Base-by-base conservation (phyloP, 2,888 invertebrate species). In the Dynastes maya region DNA sequence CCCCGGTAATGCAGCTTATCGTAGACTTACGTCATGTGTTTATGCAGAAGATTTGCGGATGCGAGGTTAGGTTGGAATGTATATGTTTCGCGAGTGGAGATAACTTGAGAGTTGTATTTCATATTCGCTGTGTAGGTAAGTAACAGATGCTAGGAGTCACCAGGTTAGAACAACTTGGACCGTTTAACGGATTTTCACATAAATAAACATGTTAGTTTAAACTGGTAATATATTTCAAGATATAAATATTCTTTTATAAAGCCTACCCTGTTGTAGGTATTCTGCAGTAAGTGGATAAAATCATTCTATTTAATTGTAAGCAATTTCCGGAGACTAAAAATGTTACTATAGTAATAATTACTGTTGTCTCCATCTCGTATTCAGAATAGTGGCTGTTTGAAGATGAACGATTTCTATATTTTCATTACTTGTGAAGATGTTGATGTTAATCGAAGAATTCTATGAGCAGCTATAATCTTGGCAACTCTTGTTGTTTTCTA, bases 1-100 rank as follows among this genome's bases (percentile, higher is more conserved):
- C 45, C 40, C 49, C 80, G 78, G 77, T 81, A 79, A 78, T 82
- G 79, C 81, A 81, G 81, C 80, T 80, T 80, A 81, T 82, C 81
- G 80, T 81, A 79, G 79, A 80, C 81, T 79, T 76, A 78, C 80
- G 79, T 76, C 77, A 79, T 80, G 80, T 82, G 72, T 80, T 79
- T 80, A 77, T 63, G 65, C 71, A 64, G 64, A 45, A 72, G 72
- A 72, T 72, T 72, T 72, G 72, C 72, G 58, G 58, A 74, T 74
- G 45, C 45, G 27, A 68, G 49, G 68, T 61, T 74, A 74, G 8
- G 32, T 32, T 37, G 45, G 37, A 37, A 8, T 71, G n/a, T 58
- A 16, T 74, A 68, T 27, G 51, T 53, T 68, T 68, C 49, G 72
- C 29, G 29, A 27, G 2, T 49, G 13, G 45, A 58, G 72, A 40